Percentiles rank a stretch among this genome's conserved stretches.
These are phyloP conservation scores for Phalacrocorax aristotelis DNA, from an alignment of 2,113 vertebrate genomes.

Conservation along the genomic window DNA sequence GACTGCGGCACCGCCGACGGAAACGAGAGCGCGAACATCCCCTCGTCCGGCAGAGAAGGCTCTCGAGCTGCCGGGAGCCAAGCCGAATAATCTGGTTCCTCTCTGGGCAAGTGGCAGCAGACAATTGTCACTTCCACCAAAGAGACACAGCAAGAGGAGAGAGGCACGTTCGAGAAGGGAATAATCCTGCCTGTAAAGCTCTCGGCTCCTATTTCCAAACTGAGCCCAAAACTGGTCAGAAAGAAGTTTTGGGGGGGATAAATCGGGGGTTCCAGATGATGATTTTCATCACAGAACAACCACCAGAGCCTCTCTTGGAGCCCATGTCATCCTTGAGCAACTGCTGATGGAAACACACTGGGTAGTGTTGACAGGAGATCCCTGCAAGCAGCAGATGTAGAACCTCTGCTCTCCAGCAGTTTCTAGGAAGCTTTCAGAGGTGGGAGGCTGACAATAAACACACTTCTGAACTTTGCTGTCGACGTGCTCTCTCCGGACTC, in stretches of 20 bases:
- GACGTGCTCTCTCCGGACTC: not conserved
- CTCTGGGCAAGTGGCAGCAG: not conserved
- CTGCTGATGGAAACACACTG: not conserved
- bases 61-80: not conserved
- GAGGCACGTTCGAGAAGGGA: rapidly evolving
- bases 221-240: not conserved
- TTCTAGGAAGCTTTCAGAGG: not conserved
- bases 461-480: not conserved
- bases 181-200: not conserved
- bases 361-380: not conserved
- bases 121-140: not conserved
- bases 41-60: rapidly evolving
- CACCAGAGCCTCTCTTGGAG: not conserved
- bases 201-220: not conserved
- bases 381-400: not conserved
- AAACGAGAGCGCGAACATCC: rapidly evolving
- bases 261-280: not conserved
- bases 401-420: not conserved
- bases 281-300: not conserved
- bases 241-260: not conserved
- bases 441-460: not conserved
- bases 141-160: not conserved
- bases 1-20: not conserved
- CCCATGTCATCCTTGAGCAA: not conserved
- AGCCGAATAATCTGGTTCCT: not conserved